A percentile compares a stretch with the other conserved stretches of the same genome.
phyloP scores from a whole-genome alignment of 2,888 invertebrate genomes.

The Carterocephalus palaemon region DNA sequence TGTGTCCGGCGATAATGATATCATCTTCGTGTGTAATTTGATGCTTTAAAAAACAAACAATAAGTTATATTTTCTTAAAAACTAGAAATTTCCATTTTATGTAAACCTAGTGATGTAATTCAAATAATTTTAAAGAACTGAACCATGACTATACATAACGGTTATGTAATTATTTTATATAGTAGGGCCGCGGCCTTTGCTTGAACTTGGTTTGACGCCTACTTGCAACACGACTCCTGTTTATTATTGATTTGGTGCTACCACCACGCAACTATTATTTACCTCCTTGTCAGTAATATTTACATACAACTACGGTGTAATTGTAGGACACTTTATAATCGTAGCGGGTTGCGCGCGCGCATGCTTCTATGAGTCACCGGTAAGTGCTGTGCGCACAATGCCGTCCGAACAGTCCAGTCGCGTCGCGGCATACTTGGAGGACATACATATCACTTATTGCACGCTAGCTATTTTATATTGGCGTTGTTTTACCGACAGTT shows the following conservation, averaged over 20 bases:
- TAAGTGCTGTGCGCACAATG: slow-evolving; percentile 71
- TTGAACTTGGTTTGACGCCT: slow-evolving; percentile 56
- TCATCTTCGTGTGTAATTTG: too few relatives aligned
- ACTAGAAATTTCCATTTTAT: too few relatives aligned
- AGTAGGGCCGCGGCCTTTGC: slow-evolving; percentile 45
- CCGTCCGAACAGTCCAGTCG: slow-evolving; percentile 70
- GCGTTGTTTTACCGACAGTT: slow-evolving; percentile 31
- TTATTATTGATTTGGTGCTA: slow-evolving; percentile 52
- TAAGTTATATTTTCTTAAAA: too few relatives aligned
- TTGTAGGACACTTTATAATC: slow-evolving; percentile 68
- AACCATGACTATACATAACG: too few relatives aligned
- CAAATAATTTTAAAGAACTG: too few relatives aligned
- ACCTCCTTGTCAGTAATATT: slow-evolving; percentile 68
- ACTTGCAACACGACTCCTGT: slow-evolving; percentile 54
- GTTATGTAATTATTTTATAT: too few relatives aligned
- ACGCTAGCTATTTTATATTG: slow-evolving; percentile 38
- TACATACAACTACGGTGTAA: slow-evolving; percentile 61
- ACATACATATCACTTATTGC: slow-evolving; percentile 69
- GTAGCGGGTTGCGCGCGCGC: slow-evolving; percentile 68
- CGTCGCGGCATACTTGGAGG: slow-evolving; percentile 71
- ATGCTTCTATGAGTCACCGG: slow-evolving; percentile 68
- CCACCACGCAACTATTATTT: slow-evolving; percentile 60
- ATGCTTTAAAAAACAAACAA: too few relatives aligned
- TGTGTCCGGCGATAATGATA: neutral
- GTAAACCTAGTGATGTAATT: too few relatives aligned